Conservation (phyloP, 1,140 invertebrate species). For the Brachionus rotundiformis region DNA sequence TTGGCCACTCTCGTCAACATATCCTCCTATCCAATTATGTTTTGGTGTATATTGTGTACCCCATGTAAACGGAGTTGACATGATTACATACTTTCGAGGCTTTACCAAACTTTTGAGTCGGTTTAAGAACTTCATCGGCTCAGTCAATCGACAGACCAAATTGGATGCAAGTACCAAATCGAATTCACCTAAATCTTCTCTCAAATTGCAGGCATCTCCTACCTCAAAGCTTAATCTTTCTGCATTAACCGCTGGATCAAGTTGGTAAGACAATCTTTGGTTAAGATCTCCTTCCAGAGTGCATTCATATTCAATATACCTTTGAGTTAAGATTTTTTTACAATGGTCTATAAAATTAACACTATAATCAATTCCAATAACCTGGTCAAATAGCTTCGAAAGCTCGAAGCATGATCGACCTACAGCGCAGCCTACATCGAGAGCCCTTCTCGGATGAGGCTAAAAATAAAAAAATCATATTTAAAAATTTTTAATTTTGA, state of each 20-base stretch:
- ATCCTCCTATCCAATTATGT: slow-evolving; percentile 62
- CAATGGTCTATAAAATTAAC: slow-evolving; percentile 61
- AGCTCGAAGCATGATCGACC: slow-evolving; percentile 63
- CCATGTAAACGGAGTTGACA: slow-evolving; percentile 63
- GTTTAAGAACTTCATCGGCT: slow-evolving; percentile 59
- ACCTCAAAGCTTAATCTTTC: slow-evolving; percentile 35
- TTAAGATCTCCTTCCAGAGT: slow-evolving; percentile 53
- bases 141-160: slow-evolving; percentile 61
- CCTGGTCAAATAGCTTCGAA: slow-evolving; percentile 57
- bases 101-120: slow-evolving; percentile 54
- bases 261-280: slow-evolving; percentile 54
- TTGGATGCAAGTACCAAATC: slow-evolving; percentile 62
- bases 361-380: slow-evolving; percentile 63
- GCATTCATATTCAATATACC: slow-evolving; percentile 50
- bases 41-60: slow-evolving; percentile 60
- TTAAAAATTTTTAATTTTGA: neutral
- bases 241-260: slow-evolving; percentile 55
- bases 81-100: slow-evolving; percentile 58
- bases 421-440: slow-evolving; percentile 60
- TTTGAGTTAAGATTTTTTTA: slow-evolving; percentile 57
- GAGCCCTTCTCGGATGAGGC: slow-evolving; percentile 20
- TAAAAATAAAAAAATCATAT: neutral
- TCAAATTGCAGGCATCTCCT: slow-evolving; percentile 63
- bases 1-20: slow-evolving; percentile 56
- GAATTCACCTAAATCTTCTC: slow-evolving; percentile 59